Conservation (phyloP, 2,113 vertebrate genomes). For the Eubucco bourcierii region DNA sequence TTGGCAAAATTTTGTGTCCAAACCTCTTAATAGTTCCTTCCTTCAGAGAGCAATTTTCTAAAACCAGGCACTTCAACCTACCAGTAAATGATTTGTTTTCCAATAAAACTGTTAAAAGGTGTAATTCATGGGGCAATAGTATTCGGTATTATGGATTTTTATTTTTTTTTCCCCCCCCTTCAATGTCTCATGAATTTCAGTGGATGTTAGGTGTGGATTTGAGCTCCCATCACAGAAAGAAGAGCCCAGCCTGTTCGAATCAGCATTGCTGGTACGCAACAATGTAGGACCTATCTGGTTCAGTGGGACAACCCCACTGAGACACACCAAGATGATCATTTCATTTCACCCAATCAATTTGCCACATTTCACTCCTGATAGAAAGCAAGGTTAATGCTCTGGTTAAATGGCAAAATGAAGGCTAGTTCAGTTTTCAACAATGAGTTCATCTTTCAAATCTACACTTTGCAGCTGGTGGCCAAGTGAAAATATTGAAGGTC, state of each 20-base stretch:
- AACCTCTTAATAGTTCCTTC: neutral
- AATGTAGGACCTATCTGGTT: neutral
- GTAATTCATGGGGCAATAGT: neutral
- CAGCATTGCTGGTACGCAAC: neutral
- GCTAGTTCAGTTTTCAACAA: neutral
- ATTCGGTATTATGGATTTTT: neutral
- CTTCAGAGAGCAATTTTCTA: neutral
- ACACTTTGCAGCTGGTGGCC: neutral
- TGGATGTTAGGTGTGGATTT: neutral
- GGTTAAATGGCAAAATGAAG: neutral
- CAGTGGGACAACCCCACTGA: neutral
- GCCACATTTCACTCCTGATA: neutral
- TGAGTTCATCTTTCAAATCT: neutral
- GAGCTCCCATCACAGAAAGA: neutral
- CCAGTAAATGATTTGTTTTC: neutral
- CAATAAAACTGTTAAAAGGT: neutral
- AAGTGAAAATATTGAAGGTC: neutral
- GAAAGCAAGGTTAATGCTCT: neutral
- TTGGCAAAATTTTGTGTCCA: neutral
- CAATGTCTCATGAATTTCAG: neutral
- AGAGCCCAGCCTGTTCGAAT: neutral
- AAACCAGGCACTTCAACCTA: neutral
- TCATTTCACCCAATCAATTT: neutral
- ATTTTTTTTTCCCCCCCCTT: neutral
- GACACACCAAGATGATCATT: accelerated